A percentile compares a stretch with the other conserved stretches of the same genome.
Evolutionary conservation across 2,797 vertebrate species (phyloP).

Genomic region (Cottoperca gobio): DNA sequence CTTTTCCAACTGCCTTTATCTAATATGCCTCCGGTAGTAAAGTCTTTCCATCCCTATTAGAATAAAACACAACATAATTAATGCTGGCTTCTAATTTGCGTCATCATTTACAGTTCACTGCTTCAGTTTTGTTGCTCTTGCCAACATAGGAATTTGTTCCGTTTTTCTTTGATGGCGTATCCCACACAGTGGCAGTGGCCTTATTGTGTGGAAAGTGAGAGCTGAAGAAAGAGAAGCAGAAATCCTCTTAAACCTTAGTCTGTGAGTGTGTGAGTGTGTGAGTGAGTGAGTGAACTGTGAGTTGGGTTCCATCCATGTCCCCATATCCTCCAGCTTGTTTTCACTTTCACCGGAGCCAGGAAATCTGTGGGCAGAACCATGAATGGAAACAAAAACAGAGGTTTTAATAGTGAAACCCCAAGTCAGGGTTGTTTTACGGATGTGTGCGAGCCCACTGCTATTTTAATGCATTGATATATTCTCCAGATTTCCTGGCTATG

Average conservation of each 20-base stretch:
- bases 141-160: not conserved
- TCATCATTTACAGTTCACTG: conserved; percentile 21
- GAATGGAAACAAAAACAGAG: conserved; percentile 64
- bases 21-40: conserved; percentile 15
- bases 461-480: conserved; percentile 51
- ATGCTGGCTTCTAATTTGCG: conserved; percentile 16
- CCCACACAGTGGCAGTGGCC: conserved; percentile 19
- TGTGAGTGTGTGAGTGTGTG: not conserved
- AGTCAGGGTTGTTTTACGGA: conserved; percentile 41
- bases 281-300: conserved; percentile 16
- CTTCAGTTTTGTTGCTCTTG: conserved; percentile 11
- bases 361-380: conserved; percentile 56
- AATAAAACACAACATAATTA: conserved; percentile 20
- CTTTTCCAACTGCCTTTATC: conserved; percentile 9
- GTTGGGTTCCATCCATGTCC: conserved; percentile 44
- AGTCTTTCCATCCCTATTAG: conserved; percentile 9
- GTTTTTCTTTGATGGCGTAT: conserved; percentile 17
- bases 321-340: conserved; percentile 43
- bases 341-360: conserved; percentile 61
- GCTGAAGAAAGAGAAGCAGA: conserved; percentile 35
- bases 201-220: conserved; percentile 26
- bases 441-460: conserved; percentile 20
- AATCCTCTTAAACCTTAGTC: conserved; percentile 25
- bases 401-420: conserved; percentile 37
- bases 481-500: conserved; percentile 47